phyloP scores from a whole-genome alignment of 2,797 vertebrate genomes.

The Heterohyrax brucei region DNA sequence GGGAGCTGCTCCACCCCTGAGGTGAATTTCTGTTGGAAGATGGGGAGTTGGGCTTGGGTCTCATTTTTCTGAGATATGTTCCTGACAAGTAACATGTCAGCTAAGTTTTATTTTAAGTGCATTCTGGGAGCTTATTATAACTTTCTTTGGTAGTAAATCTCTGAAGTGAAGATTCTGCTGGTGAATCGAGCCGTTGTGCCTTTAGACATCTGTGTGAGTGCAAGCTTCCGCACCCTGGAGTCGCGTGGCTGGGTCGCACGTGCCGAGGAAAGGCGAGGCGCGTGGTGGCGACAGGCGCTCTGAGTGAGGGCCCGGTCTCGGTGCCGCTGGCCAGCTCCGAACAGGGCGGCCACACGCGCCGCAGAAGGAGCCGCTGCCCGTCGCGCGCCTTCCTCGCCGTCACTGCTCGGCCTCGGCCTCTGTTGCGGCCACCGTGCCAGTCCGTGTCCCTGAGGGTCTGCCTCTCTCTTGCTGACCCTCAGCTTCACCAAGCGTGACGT shows the following conservation, averaged over 20 bases:
- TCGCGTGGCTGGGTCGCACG: neutral
- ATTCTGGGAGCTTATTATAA: constrained; percentile 9
- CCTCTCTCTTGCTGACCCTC: no score
- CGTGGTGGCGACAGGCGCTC: neutral
- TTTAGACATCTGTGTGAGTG: neutral
- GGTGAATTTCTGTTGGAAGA: neutral
- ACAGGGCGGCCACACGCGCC: no score
- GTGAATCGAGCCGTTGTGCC: constrained; percentile 34
- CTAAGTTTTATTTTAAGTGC: constrained; percentile 53
- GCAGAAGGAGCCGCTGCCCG: no score
- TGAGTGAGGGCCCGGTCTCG: no score
- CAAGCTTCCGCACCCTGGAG: neutral
- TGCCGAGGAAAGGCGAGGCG: neutral
- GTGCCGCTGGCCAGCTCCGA: no score
- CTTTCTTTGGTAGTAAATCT: neutral
- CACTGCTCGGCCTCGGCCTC: no score
- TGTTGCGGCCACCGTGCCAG: no score
- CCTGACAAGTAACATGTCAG: constrained; percentile 35
- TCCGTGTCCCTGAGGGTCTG: no score
- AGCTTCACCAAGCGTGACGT: no score
- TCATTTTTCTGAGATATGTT: constrained; percentile 6
- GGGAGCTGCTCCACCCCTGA: no score
- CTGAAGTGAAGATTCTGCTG: constrained; percentile 15
- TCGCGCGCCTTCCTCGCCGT: no score
- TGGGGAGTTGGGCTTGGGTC: neutral